phyloP scores from a whole-genome alignment of 1,140 invertebrate species.

The Rhagoletis zephyria region DNA sequence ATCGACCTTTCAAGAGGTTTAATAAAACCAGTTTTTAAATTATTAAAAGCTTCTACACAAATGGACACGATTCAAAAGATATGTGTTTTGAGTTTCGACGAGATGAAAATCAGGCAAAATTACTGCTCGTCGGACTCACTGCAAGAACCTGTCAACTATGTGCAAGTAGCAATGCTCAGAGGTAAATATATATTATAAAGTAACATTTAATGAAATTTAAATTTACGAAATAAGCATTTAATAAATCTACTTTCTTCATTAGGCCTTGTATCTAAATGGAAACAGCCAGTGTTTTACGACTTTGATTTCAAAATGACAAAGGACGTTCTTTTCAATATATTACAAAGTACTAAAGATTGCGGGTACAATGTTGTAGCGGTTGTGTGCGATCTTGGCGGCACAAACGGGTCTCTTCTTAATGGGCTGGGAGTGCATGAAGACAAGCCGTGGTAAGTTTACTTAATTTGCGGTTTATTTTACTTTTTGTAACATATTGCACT shows the following conservation, averaged over 20 bases:
- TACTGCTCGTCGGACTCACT: not conserved
- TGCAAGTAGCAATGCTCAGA: not conserved
- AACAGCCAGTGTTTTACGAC: not conserved
- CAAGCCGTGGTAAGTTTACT: not conserved
- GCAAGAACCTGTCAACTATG: not conserved
- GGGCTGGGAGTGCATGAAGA: not conserved
- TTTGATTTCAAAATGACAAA: not conserved
- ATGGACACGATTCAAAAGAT: no score
- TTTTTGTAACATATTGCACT: not conserved
- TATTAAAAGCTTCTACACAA: no score
- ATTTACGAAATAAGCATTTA: no score
- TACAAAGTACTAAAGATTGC: not conserved
- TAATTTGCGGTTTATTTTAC: not conserved
- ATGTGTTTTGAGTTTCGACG: no score
- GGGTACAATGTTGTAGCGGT: conserved; percentile 2
- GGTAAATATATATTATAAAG: not conserved
- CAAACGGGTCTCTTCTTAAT: not conserved
- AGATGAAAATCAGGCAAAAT: not conserved
- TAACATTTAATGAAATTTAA: not conserved
- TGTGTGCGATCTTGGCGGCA: conserved; percentile 12
- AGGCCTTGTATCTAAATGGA: not conserved
- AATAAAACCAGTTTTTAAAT: no score
- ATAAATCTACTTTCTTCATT: not conserved
- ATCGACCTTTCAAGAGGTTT: no score
- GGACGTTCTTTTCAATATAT: not conserved